Evolutionary conservation across 2,888 invertebrate genomes (phyloP).

Genomic region (Torymus aiolomorphi): DNA sequence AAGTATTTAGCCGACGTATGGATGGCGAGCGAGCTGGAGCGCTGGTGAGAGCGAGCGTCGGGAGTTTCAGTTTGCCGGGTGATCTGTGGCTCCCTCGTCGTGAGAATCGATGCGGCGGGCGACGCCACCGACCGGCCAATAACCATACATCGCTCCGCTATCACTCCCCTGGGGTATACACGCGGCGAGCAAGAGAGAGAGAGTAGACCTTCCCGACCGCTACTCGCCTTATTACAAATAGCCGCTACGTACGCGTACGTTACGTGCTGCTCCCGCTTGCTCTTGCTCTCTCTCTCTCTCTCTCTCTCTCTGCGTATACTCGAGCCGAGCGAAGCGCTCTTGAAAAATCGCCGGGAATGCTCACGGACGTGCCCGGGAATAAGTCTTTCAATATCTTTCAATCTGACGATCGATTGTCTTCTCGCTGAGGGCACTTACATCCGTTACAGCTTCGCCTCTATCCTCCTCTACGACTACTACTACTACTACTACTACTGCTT

Average conservation of each 20-base stretch:
- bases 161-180: conserved; percentile 72
- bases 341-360: conserved; percentile 43
- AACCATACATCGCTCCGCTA: conserved; percentile 73
- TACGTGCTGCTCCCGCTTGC: background rate
- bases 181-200: background rate
- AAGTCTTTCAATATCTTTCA: conserved; percentile 55
- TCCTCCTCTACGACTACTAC: no score
- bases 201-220: conserved; percentile 10
- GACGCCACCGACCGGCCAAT: conserved; percentile 74
- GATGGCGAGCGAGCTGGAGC: conserved; percentile 53
- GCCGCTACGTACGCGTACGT: conserved; percentile 53
- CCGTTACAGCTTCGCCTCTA: conserved; percentile 10
- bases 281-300: conserved; percentile 2
- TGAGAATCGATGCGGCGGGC: conserved; percentile 75
- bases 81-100: conserved; percentile 75
- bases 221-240: conserved; percentile 69
- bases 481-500: no score
- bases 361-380: conserved; percentile 34
- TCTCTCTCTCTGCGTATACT: background rate
- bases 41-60: conserved; percentile 51
- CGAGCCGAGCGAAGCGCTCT: background rate
- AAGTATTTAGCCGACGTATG: conserved; percentile 70
- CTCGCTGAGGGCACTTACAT: conserved; percentile 35
- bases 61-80: conserved; percentile 73
- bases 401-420: conserved; percentile 48